These are phyloP conservation scores for Trachythela sp. DNA, from an alignment of 64 coral and sea anemone species.

Conservation along the genomic window DNA sequence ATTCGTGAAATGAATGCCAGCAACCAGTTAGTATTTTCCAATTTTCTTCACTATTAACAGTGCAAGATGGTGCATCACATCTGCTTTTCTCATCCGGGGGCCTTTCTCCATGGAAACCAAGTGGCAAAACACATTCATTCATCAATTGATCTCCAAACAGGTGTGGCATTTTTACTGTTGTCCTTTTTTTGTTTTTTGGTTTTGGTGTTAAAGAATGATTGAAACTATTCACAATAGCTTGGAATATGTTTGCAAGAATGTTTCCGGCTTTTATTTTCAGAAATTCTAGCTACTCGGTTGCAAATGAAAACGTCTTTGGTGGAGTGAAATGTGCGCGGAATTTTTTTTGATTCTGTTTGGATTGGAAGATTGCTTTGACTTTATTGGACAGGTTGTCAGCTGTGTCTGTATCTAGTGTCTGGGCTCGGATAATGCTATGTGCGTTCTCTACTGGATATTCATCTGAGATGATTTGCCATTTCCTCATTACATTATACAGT, in stretches of 20 bases:
- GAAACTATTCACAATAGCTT: background rate
- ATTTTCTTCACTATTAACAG: background rate
- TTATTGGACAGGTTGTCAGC: background rate
- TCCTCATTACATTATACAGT: background rate
- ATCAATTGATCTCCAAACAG: background rate
- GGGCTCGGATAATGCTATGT: background rate
- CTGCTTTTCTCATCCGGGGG: background rate
- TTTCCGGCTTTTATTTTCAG: background rate
- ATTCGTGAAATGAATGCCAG: constrained; percentile 40
- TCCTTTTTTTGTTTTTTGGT: background rate
- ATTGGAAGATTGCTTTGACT: background rate
- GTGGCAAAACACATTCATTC: background rate
- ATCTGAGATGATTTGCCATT: background rate
- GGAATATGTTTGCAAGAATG: background rate
- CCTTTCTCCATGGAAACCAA: background rate
- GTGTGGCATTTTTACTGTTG: background rate
- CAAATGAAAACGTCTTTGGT: background rate
- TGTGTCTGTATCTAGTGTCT: background rate
- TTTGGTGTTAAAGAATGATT: background rate
- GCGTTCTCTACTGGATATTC: too few species aligned
- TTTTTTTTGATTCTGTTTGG: background rate
- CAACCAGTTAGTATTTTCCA: constrained; percentile 32
- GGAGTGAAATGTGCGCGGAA: background rate
- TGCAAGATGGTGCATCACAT: background rate
- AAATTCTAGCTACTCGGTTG: background rate